A percentile compares a stretch with the other conserved stretches of the same genome.
Evolutionary conservation across 2,797 vertebrate genomes (phyloP).

Genomic region (Pseudomugil tenellus): DNA sequence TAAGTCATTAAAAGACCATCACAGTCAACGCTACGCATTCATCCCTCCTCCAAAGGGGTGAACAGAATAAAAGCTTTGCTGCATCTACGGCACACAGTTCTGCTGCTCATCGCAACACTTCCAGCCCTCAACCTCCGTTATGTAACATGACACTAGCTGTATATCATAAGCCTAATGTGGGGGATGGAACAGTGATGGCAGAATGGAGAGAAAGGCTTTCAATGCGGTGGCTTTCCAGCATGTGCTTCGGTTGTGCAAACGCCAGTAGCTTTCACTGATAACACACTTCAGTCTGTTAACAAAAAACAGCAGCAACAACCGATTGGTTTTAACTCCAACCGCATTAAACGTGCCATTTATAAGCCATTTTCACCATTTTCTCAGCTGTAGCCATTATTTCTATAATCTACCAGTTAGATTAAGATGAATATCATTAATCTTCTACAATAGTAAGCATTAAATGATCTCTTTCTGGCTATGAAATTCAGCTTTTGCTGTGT

Average conservation of each 20-base stretch:
- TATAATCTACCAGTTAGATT: not conserved
- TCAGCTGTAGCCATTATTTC: not conserved
- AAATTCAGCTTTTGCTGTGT: conserved; percentile 6
- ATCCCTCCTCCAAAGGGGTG: not conserved
- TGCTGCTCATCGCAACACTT: conserved; percentile 38
- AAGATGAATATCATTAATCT: not conserved
- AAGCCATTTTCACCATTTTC: not conserved
- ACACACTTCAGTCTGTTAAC: conserved; percentile 7
- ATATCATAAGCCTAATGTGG: conserved; percentile 49
- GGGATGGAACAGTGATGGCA: conserved; percentile 39
- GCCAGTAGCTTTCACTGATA: conserved; percentile 18
- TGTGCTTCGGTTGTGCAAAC: conserved; percentile 10
- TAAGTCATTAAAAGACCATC: conserved; percentile 2
- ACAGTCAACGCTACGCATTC: not conserved
- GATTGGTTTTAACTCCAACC: not conserved
- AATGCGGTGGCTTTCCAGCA: conserved; percentile 23
- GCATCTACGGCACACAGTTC: conserved; percentile 12
- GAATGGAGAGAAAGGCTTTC: conserved; percentile 16
- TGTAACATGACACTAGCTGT: conserved; percentile 50
- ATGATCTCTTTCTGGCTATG: not conserved
- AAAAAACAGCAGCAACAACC: not conserved
- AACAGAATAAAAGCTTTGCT: conserved; percentile 20
- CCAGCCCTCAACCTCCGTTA: conserved; percentile 41
- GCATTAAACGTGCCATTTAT: not conserved
- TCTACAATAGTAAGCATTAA: not conserved